A percentile compares a stretch with the other conserved stretches of the same genome.
Evolutionary conservation across 2,113 vertebrate genomes (phyloP).

Genomic region (Papio anubis): DNA sequence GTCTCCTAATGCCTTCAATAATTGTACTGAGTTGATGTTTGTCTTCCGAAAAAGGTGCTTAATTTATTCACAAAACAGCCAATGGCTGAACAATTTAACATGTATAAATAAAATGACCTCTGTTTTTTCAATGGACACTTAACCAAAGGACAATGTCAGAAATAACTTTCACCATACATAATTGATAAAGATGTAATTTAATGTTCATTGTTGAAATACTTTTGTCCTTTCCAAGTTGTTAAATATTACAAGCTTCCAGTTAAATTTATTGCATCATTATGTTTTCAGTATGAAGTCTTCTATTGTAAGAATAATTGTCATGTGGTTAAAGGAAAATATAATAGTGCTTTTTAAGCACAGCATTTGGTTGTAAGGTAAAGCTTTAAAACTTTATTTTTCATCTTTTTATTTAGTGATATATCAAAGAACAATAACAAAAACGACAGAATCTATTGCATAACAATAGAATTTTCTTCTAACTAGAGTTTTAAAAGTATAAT

Average conservation of each 20-base stretch:
- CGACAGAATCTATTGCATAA: neutral
- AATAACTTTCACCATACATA: conserved; percentile 53
- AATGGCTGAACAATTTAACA: conserved; percentile 76
- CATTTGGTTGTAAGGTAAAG: neutral
- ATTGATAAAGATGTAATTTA: conserved; percentile 71
- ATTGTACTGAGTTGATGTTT: conserved; percentile 75
- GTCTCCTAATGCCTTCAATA: conserved; percentile 77
- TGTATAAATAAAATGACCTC: conserved; percentile 69
- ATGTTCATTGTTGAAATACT: conserved; percentile 71
- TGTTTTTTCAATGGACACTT: conserved; percentile 55
- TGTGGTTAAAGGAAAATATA: neutral
- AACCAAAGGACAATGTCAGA: conserved; percentile 69
- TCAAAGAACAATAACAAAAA: neutral
- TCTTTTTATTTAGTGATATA: neutral
- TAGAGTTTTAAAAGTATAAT: neutral
- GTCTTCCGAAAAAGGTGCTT: conserved; percentile 69
- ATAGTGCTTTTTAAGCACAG: neutral
- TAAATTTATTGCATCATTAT: conserved; percentile 74
- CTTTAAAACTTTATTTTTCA: neutral
- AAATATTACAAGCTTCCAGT: conserved; percentile 64
- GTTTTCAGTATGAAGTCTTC: conserved; percentile 30
- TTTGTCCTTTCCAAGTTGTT: conserved; percentile 78
- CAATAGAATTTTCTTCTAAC: neutral
- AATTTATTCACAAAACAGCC: conserved; percentile 78
- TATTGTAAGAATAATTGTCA: neutral